Evolutionary conservation across 2,113 vertebrate species (phyloP), one percentile per base, ranked within the genome.

Genomic region (Anoura caudifer): DNA sequence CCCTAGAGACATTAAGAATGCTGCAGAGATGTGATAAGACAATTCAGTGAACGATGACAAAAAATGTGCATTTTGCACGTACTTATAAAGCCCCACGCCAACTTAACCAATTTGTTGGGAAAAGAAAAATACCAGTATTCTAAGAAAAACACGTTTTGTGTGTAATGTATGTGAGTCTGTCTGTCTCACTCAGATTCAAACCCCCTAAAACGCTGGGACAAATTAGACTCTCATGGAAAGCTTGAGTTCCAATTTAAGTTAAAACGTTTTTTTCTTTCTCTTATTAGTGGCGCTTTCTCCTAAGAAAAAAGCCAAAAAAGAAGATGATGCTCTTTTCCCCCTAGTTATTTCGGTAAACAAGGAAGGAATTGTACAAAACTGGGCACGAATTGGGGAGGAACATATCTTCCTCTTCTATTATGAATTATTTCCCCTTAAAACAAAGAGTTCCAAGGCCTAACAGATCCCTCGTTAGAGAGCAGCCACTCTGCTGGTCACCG

Each of bases 281-380:
- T 92, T 91, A 54, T 73, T 83, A 93, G 36, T 81, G 79, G 36
- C 65, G 47, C 52, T 76, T 75, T 36, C 33, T 36, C 38, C 65
- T 61, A 73, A 87, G 38, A 45, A 88, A 33, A 75, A 91, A 54
- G 38, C 36, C 95, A 87, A 75, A 75, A 47, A 73, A 45, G 28
- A 70, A 72, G 41, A 41, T 15, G 28, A 93, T 70, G 70, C 47
- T 85, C 33, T 65, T 90, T 95, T 97, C 0, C 0, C 96, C 84
- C 56, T 80, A 94, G 72, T 65, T 95, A 87, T 94, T 95, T 92
- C 76, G 91, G 65, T 24, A 95, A 82, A 93, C 87, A 97, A 97
- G 87, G 83, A 95, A 96, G 33, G 13, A 87, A 19, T 1, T 15
- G 1, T 85, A 75, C 3, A 33, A 36, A 89, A 50, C 11, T n/a